A percentile compares a stretch with the other conserved stretches of the same genome.
phyloP scores from a whole-genome alignment of 2,113 vertebrate species.

The Epinephelus moara region DNA sequence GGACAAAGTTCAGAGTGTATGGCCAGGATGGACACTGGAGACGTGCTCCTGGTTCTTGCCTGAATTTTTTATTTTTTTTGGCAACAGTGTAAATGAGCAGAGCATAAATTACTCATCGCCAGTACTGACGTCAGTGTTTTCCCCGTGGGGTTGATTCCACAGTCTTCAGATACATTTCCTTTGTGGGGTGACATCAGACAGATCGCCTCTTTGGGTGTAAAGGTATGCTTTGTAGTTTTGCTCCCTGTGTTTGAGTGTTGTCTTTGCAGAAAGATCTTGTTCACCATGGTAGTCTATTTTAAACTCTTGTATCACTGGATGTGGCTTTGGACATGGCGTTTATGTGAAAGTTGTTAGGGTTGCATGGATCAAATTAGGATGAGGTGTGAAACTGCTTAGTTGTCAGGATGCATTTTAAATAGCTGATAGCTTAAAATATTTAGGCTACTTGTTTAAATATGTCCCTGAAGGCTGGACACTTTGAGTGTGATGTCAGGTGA shows the following conservation, averaged over 20 bases:
- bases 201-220: constrained; percentile 8
- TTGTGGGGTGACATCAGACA: not conserved
- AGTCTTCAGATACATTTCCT: constrained; percentile 25
- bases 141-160: constrained; percentile 12
- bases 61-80: constrained; percentile 2
- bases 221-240: constrained; percentile 4
- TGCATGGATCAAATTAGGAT: constrained; percentile 6
- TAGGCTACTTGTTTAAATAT: constrained; percentile 5
- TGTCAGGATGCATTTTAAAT: not conserved
- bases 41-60: not conserved
- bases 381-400: not conserved
- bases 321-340: not conserved
- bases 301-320: not conserved
- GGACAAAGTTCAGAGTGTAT: constrained; percentile 53
- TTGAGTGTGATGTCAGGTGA: constrained; percentile 5
- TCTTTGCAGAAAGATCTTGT: not conserved
- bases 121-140: constrained; percentile 23
- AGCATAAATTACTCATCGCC: constrained; percentile 50
- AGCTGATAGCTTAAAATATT: constrained; percentile 33
- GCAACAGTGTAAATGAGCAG: constrained; percentile 12
- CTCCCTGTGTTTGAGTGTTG: not conserved
- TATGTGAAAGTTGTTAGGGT: not conserved
- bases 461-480: not conserved
- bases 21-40: constrained; percentile 21
- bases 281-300: constrained; percentile 3